Evolutionary conservation across 2,888 invertebrate species (phyloP).

Genomic region (Melanchra persicariae): DNA sequence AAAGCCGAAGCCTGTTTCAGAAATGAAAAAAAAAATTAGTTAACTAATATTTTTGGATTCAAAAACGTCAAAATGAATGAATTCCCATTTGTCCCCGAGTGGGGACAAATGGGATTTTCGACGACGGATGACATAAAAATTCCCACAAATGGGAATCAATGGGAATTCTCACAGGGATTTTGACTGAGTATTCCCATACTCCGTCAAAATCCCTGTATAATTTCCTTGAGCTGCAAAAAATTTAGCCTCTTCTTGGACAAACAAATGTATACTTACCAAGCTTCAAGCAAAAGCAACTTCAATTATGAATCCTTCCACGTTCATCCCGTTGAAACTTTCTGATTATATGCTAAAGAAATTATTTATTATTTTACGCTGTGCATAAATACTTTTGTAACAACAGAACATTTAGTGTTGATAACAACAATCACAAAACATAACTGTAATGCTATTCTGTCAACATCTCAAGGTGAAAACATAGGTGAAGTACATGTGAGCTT

Average conservation of each 20-base stretch:
- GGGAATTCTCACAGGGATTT: too few relatives aligned
- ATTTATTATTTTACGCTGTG: neutral
- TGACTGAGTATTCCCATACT: too few relatives aligned
- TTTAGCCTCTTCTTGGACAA: neutral
- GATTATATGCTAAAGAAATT: constrained; percentile 47
- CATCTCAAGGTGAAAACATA: too few relatives aligned
- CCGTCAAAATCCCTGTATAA: neutral
- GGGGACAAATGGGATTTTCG: too few relatives aligned
- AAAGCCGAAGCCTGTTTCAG: neutral
- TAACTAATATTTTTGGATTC: neutral
- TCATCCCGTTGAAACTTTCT: constrained; percentile 57
- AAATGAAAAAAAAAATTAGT: neutral
- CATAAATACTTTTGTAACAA: neutral
- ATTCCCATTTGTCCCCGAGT: too few relatives aligned
- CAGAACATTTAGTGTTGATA: neutral
- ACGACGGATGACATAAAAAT: too few relatives aligned
- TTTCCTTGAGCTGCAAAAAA: neutral
- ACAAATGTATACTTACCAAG: constrained; percentile 43
- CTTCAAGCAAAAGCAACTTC: constrained; percentile 35
- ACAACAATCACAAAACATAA: neutral
- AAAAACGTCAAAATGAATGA: neutral
- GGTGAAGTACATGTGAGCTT: too few relatives aligned
- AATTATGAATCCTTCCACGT: constrained; percentile 48
- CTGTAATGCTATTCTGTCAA: too few relatives aligned
- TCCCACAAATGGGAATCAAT: too few relatives aligned